Base-by-base conservation (phyloP, 2,888 invertebrate genomes). In the Sycophila texana region DNA sequence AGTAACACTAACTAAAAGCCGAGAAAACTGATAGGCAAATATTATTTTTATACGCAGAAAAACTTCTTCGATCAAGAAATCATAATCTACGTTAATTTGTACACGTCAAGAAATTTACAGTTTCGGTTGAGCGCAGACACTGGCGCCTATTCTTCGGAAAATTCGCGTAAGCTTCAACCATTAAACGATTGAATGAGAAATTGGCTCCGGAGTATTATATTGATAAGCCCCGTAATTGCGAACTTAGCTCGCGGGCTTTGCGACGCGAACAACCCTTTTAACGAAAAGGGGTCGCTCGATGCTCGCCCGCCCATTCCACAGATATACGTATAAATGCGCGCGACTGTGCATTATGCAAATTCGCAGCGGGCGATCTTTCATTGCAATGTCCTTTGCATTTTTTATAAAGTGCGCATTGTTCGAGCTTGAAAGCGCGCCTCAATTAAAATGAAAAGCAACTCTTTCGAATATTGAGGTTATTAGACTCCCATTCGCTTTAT, bases 181-280 rank as follows among this genome's bases (percentile, higher is more conserved):
- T 73, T 65, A 77, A 80, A 71, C 26, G 77, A 77, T 70, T 68
- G 77, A 68, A 74, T 72, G 77, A 81, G 74, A 81, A 77, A 81
- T 81, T 70, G 70, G 57, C 60, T 22, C 51, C 39, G 5, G 51
- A 20, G 70, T 51, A 73, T 80, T 82, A 70, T 82, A 82, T 77
- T 60, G 77, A 80, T 81, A 81, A 81, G 71, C 74, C 53, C 82
- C 84, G 84, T 86, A 86, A 86, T 86, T 85, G 84, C 72, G 82
- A 82, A 84, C 85, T 86, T 86, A 84, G 84, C 83, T 84, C 81
- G 81, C 66, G 84, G 70, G 49, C 80, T 73, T 76, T 57, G 65
- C 51, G 30, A 58, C 39, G 18, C 20, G 63, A 73, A 57, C 61
- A 77, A 77, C 68, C 76, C 73, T 70, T 80, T 77, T 65, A 68